phyloP scores from a whole-genome alignment of 2,888 invertebrate species.

The Lasius fuliginosus region DNA sequence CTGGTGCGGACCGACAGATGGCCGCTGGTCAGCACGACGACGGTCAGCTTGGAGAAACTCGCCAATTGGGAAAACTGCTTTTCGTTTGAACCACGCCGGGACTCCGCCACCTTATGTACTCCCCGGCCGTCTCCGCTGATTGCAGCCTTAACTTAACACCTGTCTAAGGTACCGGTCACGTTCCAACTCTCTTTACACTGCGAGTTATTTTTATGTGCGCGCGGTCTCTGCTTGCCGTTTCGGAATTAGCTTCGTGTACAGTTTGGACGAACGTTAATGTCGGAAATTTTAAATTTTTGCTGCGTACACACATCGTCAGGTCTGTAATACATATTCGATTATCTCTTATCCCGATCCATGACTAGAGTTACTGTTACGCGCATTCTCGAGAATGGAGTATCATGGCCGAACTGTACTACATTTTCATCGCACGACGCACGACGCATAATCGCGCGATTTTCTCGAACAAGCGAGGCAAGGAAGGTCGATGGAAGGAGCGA shows the following conservation, averaged over 20 bases:
- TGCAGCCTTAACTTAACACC: slow-evolving; percentile 55
- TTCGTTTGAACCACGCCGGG: slow-evolving; percentile 33
- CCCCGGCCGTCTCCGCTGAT: slow-evolving; percentile 33
- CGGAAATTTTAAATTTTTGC: background rate
- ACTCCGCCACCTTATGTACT: slow-evolving; percentile 42
- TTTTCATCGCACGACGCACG: slow-evolving; percentile 16
- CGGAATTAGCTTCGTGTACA: slow-evolving; percentile 2
- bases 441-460: slow-evolving; percentile 4
- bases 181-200: slow-evolving; percentile 46
- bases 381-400: background rate
- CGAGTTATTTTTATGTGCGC: slow-evolving; percentile 2
- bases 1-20: slow-evolving; percentile 83
- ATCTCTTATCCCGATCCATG: background rate
- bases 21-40: slow-evolving; percentile 80
- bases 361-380: background rate
- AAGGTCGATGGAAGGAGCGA: slow-evolving; percentile 22
- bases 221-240: background rate
- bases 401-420: background rate
- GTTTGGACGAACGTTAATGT: background rate
- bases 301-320: background rate
- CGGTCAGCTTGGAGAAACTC: slow-evolving; percentile 64
- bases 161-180: slow-evolving; percentile 36
- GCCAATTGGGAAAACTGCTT: slow-evolving; percentile 70
- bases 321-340: background rate
- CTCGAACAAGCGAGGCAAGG: background rate